phyloP scores from a whole-genome alignment of 2,888 invertebrate species.

The Diogma glabrata region DNA sequence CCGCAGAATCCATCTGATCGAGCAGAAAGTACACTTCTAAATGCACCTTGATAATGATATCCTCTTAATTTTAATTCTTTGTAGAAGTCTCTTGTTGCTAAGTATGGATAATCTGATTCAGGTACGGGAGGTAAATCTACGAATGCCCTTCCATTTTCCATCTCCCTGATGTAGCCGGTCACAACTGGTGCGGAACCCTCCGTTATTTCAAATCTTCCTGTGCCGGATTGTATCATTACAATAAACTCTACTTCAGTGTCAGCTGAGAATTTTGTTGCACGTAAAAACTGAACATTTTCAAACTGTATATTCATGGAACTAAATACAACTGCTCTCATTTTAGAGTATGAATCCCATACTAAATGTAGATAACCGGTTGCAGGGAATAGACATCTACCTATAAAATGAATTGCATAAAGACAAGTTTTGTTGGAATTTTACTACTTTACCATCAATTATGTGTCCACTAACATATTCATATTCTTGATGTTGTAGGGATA shows the following conservation, averaged over 20 bases:
- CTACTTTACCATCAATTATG: slow-evolving; percentile 63
- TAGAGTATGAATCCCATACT: slow-evolving; percentile 70
- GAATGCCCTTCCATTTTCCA: slow-evolving; percentile 34
- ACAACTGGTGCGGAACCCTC: slow-evolving; percentile 58
- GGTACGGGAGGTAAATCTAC: slow-evolving; percentile 20
- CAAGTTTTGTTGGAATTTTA: too few species aligned
- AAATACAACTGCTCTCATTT: slow-evolving; percentile 40
- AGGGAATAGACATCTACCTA: slow-evolving; percentile 39
- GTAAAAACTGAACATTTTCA: slow-evolving; percentile 70
- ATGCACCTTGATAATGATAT: slow-evolving; percentile 44
- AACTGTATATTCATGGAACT: slow-evolving; percentile 38
- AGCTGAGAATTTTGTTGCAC: slow-evolving; percentile 68
- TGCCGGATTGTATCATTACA: slow-evolving; percentile 48
- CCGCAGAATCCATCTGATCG: slow-evolving; percentile 32
- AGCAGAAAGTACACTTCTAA: slow-evolving; percentile 28
- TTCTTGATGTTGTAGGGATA: slow-evolving; percentile 51
- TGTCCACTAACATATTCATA: slow-evolving; percentile 67
- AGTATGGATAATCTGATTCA: slow-evolving; percentile 23
- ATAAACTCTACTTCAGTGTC: slow-evolving; percentile 41
- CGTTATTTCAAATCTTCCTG: slow-evolving; percentile 50
- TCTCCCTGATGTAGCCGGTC: slow-evolving; percentile 52
- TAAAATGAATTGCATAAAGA: background rate
- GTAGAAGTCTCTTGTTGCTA: slow-evolving; percentile 54
- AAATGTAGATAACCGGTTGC: slow-evolving; percentile 71
- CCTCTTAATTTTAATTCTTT: slow-evolving; percentile 59